Evolutionary conservation across 1,140 invertebrate genomes (phyloP), one percentile per base, ranked within the genome.

Genomic region (Eumaeus atala): DNA sequence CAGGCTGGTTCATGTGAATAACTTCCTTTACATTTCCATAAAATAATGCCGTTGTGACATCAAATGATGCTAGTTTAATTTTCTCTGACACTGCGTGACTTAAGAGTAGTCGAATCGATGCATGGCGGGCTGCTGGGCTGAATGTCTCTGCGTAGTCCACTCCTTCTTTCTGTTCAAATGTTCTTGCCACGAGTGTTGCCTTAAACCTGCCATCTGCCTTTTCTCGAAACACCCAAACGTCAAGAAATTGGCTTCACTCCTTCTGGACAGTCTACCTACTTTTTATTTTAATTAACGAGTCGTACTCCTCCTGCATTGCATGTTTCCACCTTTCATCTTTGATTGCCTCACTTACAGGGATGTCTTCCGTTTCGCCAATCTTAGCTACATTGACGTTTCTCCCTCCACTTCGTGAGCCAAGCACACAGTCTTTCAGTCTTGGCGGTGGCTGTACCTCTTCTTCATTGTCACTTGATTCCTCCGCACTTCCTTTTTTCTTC

Each of bases 41-140:
- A 14, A 61, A 37, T 14, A 61, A 61, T 28, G 59, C 59, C 18
- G 50, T 61, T 21, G 56, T 61, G 4, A 61, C 54, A 51, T 61
- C 59, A 61, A 61, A 61, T n/a, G 50, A 17, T 9, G 53, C 42
- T 10, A 61, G 17, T 8, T 61, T 18, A 34, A 36, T 53, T 40
- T 48, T 34, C 6, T 61, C 51, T 17, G 54, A 48, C 3, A 50
- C 59, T 6, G 36, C 54, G 36, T 61, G 59, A 56, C 54, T 61
- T 18, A 61, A 35, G 11, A 61, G 33, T 11, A 54, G 59, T 18
- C 59, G 40, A 10, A 44, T 44, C 40, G 40, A 44, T 1, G 40
- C 40, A 12, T 61, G 33, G 21, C 21, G 21, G 2, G 21, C 21
- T 6, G 6, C 21, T 28, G 21, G 21, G 6, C 21, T 28, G 6